These are phyloP conservation scores for Drosophila bocqueti DNA, from an alignment of 1,140 invertebrate genomes.

Conservation along the genomic window DNA sequence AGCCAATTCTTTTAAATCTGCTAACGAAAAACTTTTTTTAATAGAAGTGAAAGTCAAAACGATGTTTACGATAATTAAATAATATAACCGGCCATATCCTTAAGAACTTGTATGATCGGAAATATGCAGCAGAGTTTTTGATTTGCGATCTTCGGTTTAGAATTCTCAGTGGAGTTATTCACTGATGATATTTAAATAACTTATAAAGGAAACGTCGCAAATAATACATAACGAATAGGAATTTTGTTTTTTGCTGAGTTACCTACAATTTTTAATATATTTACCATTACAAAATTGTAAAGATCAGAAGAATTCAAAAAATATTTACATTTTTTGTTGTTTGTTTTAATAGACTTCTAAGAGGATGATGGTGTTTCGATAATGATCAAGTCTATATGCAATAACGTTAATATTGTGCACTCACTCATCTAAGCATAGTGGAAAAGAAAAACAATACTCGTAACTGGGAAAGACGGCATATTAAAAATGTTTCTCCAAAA, in stretches of 20 bases:
- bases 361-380: background rate
- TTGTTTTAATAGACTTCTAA: background rate
- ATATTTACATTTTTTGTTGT: background rate
- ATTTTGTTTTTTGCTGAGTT: background rate
- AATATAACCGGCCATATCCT: background rate
- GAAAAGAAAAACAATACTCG: background rate
- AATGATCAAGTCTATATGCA: background rate
- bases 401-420: constrained; percentile 2
- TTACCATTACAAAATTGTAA: background rate
- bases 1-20: background rate
- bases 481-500: constrained; percentile 4
- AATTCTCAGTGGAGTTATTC: background rate
- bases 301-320: background rate
- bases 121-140: too few relatives aligned
- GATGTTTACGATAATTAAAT: too few relatives aligned
- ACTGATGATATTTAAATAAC: background rate
- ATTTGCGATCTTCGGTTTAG: background rate
- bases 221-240: background rate
- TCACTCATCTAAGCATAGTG: constrained; percentile 1
- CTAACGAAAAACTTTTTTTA: background rate
- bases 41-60: background rate
- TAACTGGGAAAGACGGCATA: background rate
- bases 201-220: background rate
- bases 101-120: constrained; percentile 1
- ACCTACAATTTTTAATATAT: background rate